These are phyloP conservation scores for Cossypha niveicapilla DNA, from an alignment of 2,797 vertebrate species.

Conservation along the genomic window DNA sequence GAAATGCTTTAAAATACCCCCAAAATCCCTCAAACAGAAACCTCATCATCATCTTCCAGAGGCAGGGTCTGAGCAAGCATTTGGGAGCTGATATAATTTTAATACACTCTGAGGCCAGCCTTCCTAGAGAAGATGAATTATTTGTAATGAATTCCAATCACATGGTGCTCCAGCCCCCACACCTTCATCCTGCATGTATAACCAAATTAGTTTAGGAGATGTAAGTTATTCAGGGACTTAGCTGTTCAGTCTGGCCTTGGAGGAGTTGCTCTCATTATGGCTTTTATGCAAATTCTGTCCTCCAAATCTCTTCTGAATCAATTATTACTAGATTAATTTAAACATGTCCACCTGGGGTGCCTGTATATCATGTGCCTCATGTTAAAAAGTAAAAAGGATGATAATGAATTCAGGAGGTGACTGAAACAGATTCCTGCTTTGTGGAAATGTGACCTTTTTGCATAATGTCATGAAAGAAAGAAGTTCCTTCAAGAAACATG, in stretches of 20 bases:
- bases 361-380: conserved; percentile 51
- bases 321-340: conserved; percentile 73
- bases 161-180: conserved; percentile 48
- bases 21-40: not conserved
- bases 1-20: not conserved
- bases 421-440: conserved; percentile 65
- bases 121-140: conserved; percentile 48
- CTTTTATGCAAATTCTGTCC: conserved; percentile 70
- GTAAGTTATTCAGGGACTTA: conserved; percentile 69
- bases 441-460: conserved; percentile 70
- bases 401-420: conserved; percentile 39
- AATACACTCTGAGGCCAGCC: conserved; percentile 5
- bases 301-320: conserved; percentile 71
- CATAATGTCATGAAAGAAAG: conserved; percentile 56
- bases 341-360: conserved; percentile 63
- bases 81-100: conserved; percentile 1
- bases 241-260: conserved; percentile 62
- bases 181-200: conserved; percentile 47
- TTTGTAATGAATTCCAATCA: conserved; percentile 64
- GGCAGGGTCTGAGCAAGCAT: not conserved
- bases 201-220: conserved; percentile 65
- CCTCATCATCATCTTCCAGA: not conserved
- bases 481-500: conserved; percentile 51
- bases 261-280: conserved; percentile 68
- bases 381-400: conserved; percentile 51